A percentile compares a stretch with the other conserved stretches of the same genome.
phyloP scores from a whole-genome alignment of 53 echinoderm and acorn worm genomes.

The Hippasteria phrygiana region DNA sequence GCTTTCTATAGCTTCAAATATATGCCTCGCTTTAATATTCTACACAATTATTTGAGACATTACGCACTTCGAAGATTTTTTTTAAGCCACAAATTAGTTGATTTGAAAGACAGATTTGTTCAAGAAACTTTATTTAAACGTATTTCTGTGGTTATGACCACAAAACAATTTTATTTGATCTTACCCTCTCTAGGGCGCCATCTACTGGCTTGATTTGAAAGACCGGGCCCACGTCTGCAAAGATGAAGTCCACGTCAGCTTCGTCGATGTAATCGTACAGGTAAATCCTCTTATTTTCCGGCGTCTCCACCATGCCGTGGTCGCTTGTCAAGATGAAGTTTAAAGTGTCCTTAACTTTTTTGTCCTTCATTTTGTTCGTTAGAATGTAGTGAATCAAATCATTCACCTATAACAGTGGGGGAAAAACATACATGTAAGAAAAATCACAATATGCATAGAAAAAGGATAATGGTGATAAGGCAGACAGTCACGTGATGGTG shows the following conservation, averaged over 20 bases:
- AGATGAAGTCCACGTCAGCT: slow-evolving; percentile 77
- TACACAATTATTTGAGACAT: too few relatives aligned
- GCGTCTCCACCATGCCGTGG: slow-evolving; percentile 77
- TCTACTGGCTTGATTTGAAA: slow-evolving; percentile 80
- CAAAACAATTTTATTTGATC: too few relatives aligned
- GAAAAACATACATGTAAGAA: neutral
- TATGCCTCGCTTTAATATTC: too few relatives aligned
- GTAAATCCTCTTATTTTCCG: slow-evolving; percentile 50
- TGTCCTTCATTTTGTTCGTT: slow-evolving; percentile 60
- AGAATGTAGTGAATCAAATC: slow-evolving; percentile 79
- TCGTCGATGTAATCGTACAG: slow-evolving; percentile 87
- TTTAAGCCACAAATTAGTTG: too few relatives aligned
- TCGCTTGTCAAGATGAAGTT: slow-evolving; percentile 86
- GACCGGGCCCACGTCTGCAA: slow-evolving; percentile 78
- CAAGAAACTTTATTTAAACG: too few relatives aligned
- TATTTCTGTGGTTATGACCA: too few relatives aligned
- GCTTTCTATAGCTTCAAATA: too few relatives aligned
- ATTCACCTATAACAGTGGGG: slow-evolving; percentile 57
- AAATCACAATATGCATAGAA: too few relatives aligned
- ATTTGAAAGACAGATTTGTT: too few relatives aligned
- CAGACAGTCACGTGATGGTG: too few relatives aligned
- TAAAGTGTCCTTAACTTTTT: slow-evolving; percentile 59
- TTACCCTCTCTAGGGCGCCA: slow-evolving; percentile 72
- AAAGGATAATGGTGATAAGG: too few relatives aligned
- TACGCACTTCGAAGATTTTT: too few relatives aligned